Evolutionary conservation across 2,888 invertebrate species (phyloP).

Genomic region (Sepiola atlantica): DNA sequence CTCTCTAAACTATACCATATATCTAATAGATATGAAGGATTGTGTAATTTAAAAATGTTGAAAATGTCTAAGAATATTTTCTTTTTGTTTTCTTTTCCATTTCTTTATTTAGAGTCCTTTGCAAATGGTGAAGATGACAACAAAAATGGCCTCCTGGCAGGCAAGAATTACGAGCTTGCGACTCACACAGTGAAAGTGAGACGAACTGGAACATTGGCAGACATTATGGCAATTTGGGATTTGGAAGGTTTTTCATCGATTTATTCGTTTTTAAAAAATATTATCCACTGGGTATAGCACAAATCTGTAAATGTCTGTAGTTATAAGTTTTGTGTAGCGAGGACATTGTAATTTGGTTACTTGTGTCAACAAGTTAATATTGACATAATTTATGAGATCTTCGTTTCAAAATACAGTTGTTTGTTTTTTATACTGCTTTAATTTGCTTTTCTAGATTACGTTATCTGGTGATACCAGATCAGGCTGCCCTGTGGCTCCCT

Average conservation of each 20-base stretch:
- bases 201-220: constrained; percentile 78
- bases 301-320: too few species aligned
- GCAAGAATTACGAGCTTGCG: constrained; percentile 77
- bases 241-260: constrained; percentile 64
- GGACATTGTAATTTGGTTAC: too few species aligned
- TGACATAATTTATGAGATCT: too few species aligned
- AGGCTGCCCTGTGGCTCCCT: too few species aligned
- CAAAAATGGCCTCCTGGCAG: background rate
- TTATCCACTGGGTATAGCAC: too few species aligned
- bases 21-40: background rate
- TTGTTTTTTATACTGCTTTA: too few species aligned
- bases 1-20: too few species aligned
- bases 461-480: too few species aligned
- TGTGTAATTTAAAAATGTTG: background rate
- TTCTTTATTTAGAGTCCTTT: background rate
- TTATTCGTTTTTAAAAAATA: background rate
- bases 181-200: constrained; percentile 79
- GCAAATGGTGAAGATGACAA: constrained; percentile 40
- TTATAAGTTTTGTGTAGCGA: too few species aligned
- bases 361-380: too few species aligned
- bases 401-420: too few species aligned
- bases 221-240: constrained; percentile 78
- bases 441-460: too few species aligned
- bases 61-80: background rate
- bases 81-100: background rate